Percentiles rank a stretch among this genome's conserved stretches.
Evolutionary conservation across 2,113 vertebrate genomes (phyloP).

Genomic region (Equus przewalskii): DNA sequence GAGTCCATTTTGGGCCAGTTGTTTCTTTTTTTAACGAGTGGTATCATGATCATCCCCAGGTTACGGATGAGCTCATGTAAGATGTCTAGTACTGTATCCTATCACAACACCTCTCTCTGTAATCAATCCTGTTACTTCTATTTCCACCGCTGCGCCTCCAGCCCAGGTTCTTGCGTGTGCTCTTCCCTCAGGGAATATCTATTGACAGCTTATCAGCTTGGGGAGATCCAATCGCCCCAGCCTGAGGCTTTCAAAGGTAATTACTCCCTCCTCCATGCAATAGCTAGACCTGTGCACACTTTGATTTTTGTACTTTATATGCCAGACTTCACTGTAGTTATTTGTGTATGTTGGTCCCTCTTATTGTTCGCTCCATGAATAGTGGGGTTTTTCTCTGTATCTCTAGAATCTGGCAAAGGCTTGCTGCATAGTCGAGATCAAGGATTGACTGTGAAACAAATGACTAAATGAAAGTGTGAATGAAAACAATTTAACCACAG

Average conservation of each 20-base stretch:
- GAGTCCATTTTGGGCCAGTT: too few species aligned
- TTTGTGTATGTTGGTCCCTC: neutral
- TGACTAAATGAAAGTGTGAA: neutral
- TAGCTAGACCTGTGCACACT: neutral
- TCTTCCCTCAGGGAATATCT: neutral
- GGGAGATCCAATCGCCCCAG: neutral
- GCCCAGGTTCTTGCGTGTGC: neutral
- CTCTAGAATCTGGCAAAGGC: neutral
- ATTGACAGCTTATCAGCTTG: neutral
- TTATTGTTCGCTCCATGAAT: neutral
- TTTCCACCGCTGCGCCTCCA: neutral
- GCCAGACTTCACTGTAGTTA: neutral
- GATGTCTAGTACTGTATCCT: neutral
- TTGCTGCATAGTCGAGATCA: neutral
- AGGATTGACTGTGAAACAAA: neutral
- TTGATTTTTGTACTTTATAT: neutral
- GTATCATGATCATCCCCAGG: neutral
- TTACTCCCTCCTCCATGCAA: neutral
- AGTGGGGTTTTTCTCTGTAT: neutral
- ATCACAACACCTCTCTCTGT: neutral
- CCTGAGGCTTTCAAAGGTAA: neutral
- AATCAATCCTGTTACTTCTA: neutral
- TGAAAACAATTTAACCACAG: neutral
- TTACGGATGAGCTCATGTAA: neutral
- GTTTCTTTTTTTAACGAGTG: too few species aligned